Evolutionary conservation across 2,113 vertebrate genomes (phyloP), one percentile per base, ranked within the genome.

Genomic region (Xiphophorus maculatus): DNA sequence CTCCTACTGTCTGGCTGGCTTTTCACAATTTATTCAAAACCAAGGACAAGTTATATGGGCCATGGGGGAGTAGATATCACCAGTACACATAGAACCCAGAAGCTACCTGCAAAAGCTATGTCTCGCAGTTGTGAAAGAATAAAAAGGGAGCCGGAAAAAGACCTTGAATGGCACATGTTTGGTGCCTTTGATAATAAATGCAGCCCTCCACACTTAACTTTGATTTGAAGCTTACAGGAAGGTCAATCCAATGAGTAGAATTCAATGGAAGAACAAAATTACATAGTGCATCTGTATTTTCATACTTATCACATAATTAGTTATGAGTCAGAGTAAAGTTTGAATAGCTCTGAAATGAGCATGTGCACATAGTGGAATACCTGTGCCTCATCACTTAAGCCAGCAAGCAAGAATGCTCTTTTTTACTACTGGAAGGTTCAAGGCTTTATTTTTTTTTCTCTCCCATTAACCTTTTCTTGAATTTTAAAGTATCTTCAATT

Each of bases 41-140:
- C 86, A 92, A 94, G 91, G 90, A 85, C 88, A 84, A 74, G 77
- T 61, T 84, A 71, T 84, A 73, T 80, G 73, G 70, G 76, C 82
- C 80, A 73, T 61, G 29, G 32, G 76, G 61, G 73, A 87, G 51
- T 68, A 76, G 42, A 82, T 89, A 90, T 87, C 84, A 82, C 72
- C 67, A 72, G 63, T 58, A 67, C 81, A 84, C 83, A 85, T 63
- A 84, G 84, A 69, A 85, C 82, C 84, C 84, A 69, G 72, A 63
- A 87, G 88, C 78, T 74, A 66, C 42, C 44, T 77, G 82, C 44
- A 64, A 80, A 82, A 63, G 66, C 54, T 75, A 17, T 77, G 76
- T 79, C 74, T 63, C 22, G 48, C 35, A 71, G 76, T 63, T 51
- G 32, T 44, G 42, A 75, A 51, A 69, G 60, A 71, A 35, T 72